Percentiles rank a stretch among this genome's conserved stretches.
These are phyloP conservation scores for Apolygus lucorum DNA, from an alignment of 1,140 invertebrate species.

Conservation along the genomic window DNA sequence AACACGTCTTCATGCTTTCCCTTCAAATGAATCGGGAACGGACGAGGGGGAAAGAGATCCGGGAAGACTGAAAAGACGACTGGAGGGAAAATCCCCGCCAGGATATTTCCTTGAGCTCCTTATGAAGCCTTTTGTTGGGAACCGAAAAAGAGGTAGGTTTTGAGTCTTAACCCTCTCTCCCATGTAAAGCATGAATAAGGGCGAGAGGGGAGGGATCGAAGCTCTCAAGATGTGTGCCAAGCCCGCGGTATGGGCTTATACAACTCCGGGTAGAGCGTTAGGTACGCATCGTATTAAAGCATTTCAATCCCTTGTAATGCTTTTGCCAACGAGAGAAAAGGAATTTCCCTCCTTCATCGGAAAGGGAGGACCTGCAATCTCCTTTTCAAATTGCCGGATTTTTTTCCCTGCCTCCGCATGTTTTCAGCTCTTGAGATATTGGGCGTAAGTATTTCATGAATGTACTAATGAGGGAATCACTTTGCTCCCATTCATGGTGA, in stretches of 20 bases:
- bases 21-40: too few species aligned
- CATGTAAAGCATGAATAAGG: neutral
- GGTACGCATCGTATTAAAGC: conserved; percentile 10
- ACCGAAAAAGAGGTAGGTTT: neutral
- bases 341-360: neutral
- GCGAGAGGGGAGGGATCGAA: too few species aligned
- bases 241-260: neutral
- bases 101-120: conserved; percentile 13
- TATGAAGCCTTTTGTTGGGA: conserved; percentile 7
- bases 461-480: too few species aligned
- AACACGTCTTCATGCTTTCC: too few species aligned
- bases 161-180: neutral
- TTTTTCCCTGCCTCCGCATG: too few species aligned
- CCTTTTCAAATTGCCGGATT: neutral
- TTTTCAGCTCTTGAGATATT: too few species aligned
- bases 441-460: too few species aligned
- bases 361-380: neutral
- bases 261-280: neutral
- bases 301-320: conserved; percentile 16
- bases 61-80: too few species aligned
- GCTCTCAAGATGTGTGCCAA: too few species aligned
- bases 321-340: neutral
- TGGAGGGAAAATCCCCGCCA: neutral
- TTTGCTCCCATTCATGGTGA: too few species aligned
- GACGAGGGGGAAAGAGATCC: too few species aligned